phyloP scores from a whole-genome alignment of 2,113 vertebrate genomes.

The Stigmatopora nigra region DNA sequence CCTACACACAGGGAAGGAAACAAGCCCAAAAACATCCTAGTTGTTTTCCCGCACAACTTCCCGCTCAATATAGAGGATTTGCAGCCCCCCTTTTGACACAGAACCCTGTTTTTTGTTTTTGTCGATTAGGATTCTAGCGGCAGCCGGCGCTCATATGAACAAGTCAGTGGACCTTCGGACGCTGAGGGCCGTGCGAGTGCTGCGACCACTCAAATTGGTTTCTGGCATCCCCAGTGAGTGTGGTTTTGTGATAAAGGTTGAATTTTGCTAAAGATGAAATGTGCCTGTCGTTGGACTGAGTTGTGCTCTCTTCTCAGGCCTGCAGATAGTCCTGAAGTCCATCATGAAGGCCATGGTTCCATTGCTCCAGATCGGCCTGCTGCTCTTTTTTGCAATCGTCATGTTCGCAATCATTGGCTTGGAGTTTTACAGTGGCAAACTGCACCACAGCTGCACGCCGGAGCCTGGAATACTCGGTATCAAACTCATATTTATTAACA shows the following conservation, averaged over 20 bases:
- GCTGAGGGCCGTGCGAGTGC: slow-evolving; percentile 87
- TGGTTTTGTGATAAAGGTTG: not conserved
- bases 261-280: not conserved
- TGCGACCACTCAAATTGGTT: slow-evolving; percentile 92
- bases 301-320: slow-evolving; percentile 66
- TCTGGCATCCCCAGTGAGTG: slow-evolving; percentile 95
- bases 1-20: slow-evolving; percentile 44
- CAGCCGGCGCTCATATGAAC: slow-evolving; percentile 92
- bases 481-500: no score
- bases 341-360: slow-evolving; percentile 99
- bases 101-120: slow-evolving; percentile 1
- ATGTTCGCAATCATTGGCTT: slow-evolving; percentile 99
- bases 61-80: slow-evolving; percentile 26
- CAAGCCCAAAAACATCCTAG: slow-evolving; percentile 32
- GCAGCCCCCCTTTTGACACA: slow-evolving; percentile 29
- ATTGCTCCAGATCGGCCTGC: slow-evolving; percentile 92
- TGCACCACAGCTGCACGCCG: slow-evolving; percentile 83
- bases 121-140: slow-evolving; percentile 86
- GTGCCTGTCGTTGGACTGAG: not conserved
- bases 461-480: slow-evolving; percentile 48
- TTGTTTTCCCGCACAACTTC: slow-evolving; percentile 35
- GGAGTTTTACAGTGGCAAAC: slow-evolving; percentile 95
- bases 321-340: slow-evolving; percentile 97
- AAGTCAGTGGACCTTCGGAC: slow-evolving; percentile 94
- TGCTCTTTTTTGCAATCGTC: slow-evolving; percentile 97